Evolutionary conservation across 2,113 vertebrate genomes (phyloP).

Genomic region (Bos indicus): DNA sequence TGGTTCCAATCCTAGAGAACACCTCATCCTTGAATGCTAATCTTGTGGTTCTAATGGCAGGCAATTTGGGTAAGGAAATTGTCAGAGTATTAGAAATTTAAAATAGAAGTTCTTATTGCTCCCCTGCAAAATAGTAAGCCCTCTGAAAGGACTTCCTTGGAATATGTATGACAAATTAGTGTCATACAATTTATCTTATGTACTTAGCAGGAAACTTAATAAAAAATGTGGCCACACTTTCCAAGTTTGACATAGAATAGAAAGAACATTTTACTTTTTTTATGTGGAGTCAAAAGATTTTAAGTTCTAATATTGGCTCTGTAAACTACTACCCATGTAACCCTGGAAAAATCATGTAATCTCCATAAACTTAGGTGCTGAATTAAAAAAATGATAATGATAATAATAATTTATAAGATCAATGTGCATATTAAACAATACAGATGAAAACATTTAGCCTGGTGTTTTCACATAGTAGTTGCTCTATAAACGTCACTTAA

Average conservation of each 20-base stretch:
- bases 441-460: neutral
- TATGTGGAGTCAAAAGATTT: neutral
- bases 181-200: neutral
- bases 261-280: neutral
- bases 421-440: neutral
- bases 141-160: neutral
- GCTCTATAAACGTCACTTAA: neutral
- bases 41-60: conserved; percentile 47
- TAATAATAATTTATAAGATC: neutral
- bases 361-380: neutral
- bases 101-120: conserved; percentile 42
- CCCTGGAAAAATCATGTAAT: neutral
- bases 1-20: conserved; percentile 16
- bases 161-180: conserved; percentile 13
- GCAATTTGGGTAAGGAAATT: conserved; percentile 60
- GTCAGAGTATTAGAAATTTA: conserved; percentile 51
- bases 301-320: neutral
- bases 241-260: neutral
- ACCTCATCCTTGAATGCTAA: conserved; percentile 56
- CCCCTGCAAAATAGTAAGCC: neutral
- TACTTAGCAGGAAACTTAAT: neutral
- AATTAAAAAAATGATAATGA: neutral
- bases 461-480: neutral
- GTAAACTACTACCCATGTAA: neutral
- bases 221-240: neutral